Evolutionary conservation across 2,888 invertebrate species (phyloP), one percentile per base, ranked within the genome.

Genomic region (Synanthedon myopaeformis): DNA sequence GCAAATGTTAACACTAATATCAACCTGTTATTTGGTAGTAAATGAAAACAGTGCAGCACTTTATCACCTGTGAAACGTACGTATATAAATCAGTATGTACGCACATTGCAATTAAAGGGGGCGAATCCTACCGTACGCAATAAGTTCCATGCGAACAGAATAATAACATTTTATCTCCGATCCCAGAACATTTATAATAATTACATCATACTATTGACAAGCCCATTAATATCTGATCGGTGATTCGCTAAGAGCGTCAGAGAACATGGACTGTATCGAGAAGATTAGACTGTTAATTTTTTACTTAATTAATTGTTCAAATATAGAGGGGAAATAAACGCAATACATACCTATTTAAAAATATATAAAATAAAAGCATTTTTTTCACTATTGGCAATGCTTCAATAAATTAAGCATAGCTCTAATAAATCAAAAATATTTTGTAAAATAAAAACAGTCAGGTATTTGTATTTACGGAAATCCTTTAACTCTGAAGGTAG

Each of bases 141-240:
- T 79, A 76, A 74, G 70, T 72, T 67, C 61, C 62, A 64, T 64
- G 65, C 65, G 62, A 60, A 61, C 60, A 59, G 65, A 69, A 70
- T 74, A 77, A 79, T 79, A 82, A 76, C 67, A 75, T 80, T 79
- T 82, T 76, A 82, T 81, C 76, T 73, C 57, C 57, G 61, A 76
- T 77, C 74, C 61, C 58, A 59, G 74, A 72, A 72, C 82, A 81
- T 83, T 82, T 82, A 82, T 82, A 78, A 82, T 82, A 83, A 83
- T 83, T 80, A 80, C 80, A 80, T 81, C 76, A 76, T 67, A 70
- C 66, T 73, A 82, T 79, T 79, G 82, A 82, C 82, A 79, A 71
- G 70, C 64, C 74, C 74, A 81, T 83, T 82, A 80, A 82, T 82
- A 77, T 77, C 67, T 67, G 70, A 73, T 74, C 69, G 62, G 61